phyloP scores from a whole-genome alignment of 2,888 invertebrate genomes.

The Mesopsocus fuscifrons region DNA sequence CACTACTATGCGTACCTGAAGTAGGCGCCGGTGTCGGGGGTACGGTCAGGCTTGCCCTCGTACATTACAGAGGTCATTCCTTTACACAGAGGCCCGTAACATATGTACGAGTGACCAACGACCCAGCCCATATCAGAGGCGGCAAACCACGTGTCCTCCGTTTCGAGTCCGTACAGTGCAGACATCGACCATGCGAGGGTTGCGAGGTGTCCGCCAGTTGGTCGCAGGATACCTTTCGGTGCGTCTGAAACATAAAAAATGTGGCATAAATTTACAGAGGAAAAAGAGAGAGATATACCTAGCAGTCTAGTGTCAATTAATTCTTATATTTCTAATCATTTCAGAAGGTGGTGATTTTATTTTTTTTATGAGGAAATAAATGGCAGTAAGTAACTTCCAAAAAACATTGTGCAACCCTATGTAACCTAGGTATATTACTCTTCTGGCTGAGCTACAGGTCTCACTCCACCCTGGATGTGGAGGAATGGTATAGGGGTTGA shows the following conservation, averaged over 20 bases:
- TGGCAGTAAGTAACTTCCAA: no score
- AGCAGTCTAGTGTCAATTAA: neutral
- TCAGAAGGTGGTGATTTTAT: neutral
- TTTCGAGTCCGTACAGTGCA: slow-evolving; percentile 56
- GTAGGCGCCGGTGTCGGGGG: slow-evolving; percentile 82
- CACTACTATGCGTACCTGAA: slow-evolving; percentile 53
- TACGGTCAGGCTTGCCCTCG: slow-evolving; percentile 88
- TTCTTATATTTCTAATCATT: neutral
- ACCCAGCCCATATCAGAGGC: slow-evolving; percentile 86
- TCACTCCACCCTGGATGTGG: no score
- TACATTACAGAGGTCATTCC: slow-evolving; percentile 69
- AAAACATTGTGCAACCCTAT: no score
- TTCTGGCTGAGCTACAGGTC: no score
- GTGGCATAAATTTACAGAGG: neutral
- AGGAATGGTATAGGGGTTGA: no score
- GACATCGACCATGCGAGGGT: slow-evolving; percentile 70
- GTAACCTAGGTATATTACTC: no score
- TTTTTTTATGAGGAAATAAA: neutral
- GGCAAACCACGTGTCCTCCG: slow-evolving; percentile 76
- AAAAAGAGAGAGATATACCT: neutral
- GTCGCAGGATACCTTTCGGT: slow-evolving; percentile 68
- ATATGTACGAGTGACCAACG: slow-evolving; percentile 87
- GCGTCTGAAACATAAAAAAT: slow-evolving; percentile 25
- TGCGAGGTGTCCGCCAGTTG: slow-evolving; percentile 76
- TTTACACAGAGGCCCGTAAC: slow-evolving; percentile 71